These are phyloP conservation scores for Tenualosa thibaudeaui DNA, from an alignment of 2,797 vertebrate species.

Conservation along the genomic window DNA sequence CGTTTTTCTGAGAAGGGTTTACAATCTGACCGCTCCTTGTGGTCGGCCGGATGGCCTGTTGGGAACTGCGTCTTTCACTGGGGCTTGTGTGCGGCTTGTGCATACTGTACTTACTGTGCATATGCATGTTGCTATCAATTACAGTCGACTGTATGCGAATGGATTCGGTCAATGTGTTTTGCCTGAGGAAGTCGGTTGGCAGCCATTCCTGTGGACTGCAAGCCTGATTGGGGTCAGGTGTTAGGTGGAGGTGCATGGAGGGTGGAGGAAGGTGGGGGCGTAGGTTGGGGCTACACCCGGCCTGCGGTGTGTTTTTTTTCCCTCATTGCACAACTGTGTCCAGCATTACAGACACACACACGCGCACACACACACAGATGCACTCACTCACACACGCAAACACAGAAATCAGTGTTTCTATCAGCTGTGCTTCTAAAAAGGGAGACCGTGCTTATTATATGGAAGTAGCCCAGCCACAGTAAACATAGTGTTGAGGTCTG, in stretches of 20 bases:
- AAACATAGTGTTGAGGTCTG: constrained; percentile 9
- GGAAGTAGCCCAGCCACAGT: not conserved
- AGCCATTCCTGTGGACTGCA: not conserved
- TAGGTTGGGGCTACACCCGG: too few relatives aligned
- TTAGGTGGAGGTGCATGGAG: not conserved
- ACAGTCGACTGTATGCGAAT: not conserved
- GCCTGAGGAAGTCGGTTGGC: not conserved
- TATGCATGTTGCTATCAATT: not conserved
- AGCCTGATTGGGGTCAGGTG: not conserved
- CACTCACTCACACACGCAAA: not conserved
- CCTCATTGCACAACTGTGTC: constrained; percentile 1
- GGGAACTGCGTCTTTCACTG: not conserved
- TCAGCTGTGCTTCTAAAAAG: not conserved
- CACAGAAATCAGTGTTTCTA: not conserved
- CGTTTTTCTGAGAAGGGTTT: constrained; percentile 35
- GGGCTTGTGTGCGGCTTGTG: not conserved
- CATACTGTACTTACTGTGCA: not conserved
- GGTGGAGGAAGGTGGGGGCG: too few relatives aligned
- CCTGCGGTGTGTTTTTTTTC: not conserved
- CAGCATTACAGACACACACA: not conserved
- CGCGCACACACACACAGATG: too few relatives aligned
- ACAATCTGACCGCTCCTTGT: constrained; percentile 32
- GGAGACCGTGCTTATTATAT: constrained; percentile 58
- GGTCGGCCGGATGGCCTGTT: constrained; percentile 1
- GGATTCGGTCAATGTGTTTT: not conserved